These are phyloP conservation scores for Agrypnus murinus DNA, from an alignment of 2,888 invertebrate species.

Conservation along the genomic window DNA sequence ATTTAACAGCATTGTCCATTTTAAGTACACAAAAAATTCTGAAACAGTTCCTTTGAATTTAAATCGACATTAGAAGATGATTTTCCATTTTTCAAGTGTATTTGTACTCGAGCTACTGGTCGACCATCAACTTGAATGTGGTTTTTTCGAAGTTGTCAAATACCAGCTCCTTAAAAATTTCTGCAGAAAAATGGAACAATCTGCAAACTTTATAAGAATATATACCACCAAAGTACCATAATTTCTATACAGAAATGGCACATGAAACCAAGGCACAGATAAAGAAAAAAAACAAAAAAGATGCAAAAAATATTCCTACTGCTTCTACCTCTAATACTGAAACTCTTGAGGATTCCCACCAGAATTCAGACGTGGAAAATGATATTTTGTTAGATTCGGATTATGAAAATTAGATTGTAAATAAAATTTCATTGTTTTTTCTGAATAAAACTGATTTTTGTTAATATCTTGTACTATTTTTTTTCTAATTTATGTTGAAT, in stretches of 20 bases:
- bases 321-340: too few relatives aligned
- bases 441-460: too few relatives aligned
- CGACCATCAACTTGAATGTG: constrained; percentile 5
- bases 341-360: too few relatives aligned
- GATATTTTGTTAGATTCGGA: too few relatives aligned
- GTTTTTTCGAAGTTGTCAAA: neutral
- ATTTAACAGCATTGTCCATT: neutral
- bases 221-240: neutral
- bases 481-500: too few relatives aligned
- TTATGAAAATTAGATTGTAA: too few relatives aligned
- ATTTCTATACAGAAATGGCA: neutral
- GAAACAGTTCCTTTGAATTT: constrained; percentile 8
- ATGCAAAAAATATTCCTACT: too few relatives aligned
- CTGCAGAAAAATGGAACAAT: constrained; percentile 2
- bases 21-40: neutral
- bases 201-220: constrained; percentile 6
- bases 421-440: too few relatives aligned
- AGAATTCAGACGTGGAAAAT: too few relatives aligned
- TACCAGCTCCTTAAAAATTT: neutral
- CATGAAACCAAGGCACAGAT: too few relatives aligned
- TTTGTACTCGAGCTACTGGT: neutral
- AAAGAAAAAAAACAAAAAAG: too few relatives aligned
- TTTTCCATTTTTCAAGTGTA: constrained; percentile 8
- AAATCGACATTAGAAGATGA: constrained; percentile 6
- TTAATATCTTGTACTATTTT: too few relatives aligned